Evolutionary conservation across 2,888 invertebrate species (phyloP).

Genomic region (Clitarchus hookeri): DNA sequence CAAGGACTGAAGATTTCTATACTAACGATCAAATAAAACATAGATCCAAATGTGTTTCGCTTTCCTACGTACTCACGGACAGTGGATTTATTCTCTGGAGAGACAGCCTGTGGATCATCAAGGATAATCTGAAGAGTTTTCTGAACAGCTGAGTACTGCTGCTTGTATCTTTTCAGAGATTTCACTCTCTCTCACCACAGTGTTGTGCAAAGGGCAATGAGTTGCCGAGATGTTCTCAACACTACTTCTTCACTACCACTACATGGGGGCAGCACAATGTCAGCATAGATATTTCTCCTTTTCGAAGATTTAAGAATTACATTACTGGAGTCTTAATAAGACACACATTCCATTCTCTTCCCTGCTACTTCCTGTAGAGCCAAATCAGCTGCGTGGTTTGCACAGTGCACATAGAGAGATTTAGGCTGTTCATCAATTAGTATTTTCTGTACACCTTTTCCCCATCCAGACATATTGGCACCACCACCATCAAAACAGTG

Average conservation of each 20-base stretch:
- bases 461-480: not conserved
- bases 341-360: not conserved
- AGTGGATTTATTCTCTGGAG: not conserved
- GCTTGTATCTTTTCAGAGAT: constrained; percentile 1
- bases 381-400: not conserved
- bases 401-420: not conserved
- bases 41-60: not conserved
- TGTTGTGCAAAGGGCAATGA: not conserved
- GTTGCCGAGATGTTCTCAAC: not conserved
- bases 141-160: not conserved
- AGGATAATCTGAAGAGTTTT: not conserved
- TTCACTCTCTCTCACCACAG: not conserved
- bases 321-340: not conserved
- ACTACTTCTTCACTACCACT: not conserved
- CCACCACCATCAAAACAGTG: not conserved
- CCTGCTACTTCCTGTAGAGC: not conserved
- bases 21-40: not conserved
- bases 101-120: not conserved
- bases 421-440: not conserved
- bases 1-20: not conserved
- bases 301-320: not conserved
- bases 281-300: not conserved
- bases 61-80: too few species aligned
- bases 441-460: not conserved
- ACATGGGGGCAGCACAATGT: not conserved